Evolutionary conservation across 2,797 vertebrate species (phyloP).

Genomic region (Coranthus polyacanthus): DNA sequence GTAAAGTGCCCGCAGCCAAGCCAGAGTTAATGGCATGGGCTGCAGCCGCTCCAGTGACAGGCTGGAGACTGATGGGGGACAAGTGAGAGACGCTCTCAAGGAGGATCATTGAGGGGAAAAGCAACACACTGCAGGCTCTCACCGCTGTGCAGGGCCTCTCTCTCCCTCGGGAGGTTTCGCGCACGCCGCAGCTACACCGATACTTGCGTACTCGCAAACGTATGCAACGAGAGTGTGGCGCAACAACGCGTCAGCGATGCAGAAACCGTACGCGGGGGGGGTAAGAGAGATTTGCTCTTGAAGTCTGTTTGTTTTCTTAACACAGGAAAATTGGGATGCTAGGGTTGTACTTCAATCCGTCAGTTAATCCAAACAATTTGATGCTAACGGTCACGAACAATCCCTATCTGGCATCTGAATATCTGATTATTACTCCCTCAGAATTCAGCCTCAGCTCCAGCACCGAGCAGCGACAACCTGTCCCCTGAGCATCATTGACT

Average conservation of each 20-base stretch:
- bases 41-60: constrained; percentile 55
- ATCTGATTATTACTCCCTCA: constrained; percentile 47
- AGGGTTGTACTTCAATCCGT: not conserved
- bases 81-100: constrained; percentile 52
- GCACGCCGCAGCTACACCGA: constrained; percentile 9
- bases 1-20: constrained; percentile 32
- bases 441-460: constrained; percentile 21
- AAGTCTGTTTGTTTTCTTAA: no score
- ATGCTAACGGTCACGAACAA: not conserved
- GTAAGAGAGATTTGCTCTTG: no score
- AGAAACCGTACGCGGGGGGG: no score
- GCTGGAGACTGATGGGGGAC: constrained; percentile 62
- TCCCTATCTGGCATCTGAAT: constrained; percentile 27
- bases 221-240: not conserved
- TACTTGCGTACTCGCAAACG: constrained; percentile 1
- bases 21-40: constrained; percentile 57
- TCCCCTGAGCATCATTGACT: constrained; percentile 42
- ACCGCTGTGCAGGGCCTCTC: not conserved
- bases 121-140: constrained; percentile 31
- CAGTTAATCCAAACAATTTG: constrained; percentile 9
- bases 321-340: no score
- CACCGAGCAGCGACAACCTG: constrained; percentile 23
- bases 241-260: constrained; percentile 7
- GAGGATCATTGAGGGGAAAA: constrained; percentile 27
- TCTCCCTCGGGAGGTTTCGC: constrained; percentile 16